A percentile compares a stretch with the other conserved stretches of the same genome.
Conservation (phyloP, 1,140 invertebrate genomes). For the Planococcus citri region DNA sequence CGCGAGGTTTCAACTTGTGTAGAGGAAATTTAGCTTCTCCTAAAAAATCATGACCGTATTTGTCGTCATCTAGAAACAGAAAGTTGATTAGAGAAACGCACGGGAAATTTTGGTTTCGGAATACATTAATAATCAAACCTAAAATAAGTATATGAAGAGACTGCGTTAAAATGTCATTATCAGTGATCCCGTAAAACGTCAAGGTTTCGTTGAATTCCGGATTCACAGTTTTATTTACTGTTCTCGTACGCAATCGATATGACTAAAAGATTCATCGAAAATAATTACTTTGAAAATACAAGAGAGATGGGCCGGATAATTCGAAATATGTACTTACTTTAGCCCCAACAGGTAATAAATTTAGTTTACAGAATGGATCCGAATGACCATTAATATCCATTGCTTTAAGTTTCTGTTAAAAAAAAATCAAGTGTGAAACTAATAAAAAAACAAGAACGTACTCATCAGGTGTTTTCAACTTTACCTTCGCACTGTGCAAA, state of each 20-base stretch:
- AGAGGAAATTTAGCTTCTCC: conserved; percentile 59
- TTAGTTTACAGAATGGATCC: conserved; percentile 82
- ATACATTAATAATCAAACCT: too few relatives aligned
- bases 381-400: conserved; percentile 84
- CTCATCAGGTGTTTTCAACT: too few relatives aligned
- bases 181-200: conserved; percentile 76
- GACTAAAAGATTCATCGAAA: conserved; percentile 42
- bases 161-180: conserved; percentile 58
- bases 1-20: conserved; percentile 46
- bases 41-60: conserved; percentile 70
- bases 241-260: conserved; percentile 69
- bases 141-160: conserved; percentile 57
- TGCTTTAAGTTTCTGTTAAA: conserved; percentile 49
- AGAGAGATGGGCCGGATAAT: too few relatives aligned
- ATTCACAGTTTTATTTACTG: conserved; percentile 80
- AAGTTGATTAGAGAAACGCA: conserved; percentile 22
- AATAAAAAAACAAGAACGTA: not conserved
- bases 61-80: conserved; percentile 55
- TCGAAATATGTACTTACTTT: conserved; percentile 40
- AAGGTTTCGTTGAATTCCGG: conserved; percentile 89
- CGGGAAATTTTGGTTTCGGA: too few relatives aligned
- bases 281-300: conserved; percentile 11
- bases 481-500: conserved; percentile 48
- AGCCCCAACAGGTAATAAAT: conserved; percentile 59
- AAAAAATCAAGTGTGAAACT: not conserved